Conservation (phyloP, 2,888 invertebrate genomes). For the Siphlonurus alternatus region DNA sequence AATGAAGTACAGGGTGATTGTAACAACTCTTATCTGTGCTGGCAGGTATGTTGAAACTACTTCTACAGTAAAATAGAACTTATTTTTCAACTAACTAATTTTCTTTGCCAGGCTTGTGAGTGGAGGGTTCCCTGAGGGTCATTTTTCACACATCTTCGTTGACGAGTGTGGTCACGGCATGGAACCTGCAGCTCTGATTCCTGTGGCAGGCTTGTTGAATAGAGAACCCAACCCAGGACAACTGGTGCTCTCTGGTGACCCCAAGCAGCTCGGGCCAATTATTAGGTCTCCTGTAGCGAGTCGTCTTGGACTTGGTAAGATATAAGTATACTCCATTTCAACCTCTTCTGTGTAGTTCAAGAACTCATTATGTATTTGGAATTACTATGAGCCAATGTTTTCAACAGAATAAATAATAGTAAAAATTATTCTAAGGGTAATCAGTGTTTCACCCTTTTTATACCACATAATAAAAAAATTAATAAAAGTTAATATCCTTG, state of each 20-base stretch:
- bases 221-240: background rate
- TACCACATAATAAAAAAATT: too few relatives aligned
- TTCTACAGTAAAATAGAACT: too few relatives aligned
- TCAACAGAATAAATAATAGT: too few relatives aligned
- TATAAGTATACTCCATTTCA: background rate
- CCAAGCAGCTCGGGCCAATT: slow-evolving; percentile 51
- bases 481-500: too few relatives aligned
- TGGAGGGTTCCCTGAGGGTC: slow-evolving; percentile 17
- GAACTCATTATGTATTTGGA: background rate
- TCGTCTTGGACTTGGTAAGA: slow-evolving; percentile 26
- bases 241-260: slow-evolving; percentile 51
- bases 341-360: background rate
- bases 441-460: too few relatives aligned
- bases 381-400: background rate
- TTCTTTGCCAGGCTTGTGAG: slow-evolving; percentile 4
- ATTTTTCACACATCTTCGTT: slow-evolving; percentile 51
- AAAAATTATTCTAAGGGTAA: too few relatives aligned
- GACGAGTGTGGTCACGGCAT: slow-evolving; percentile 61
- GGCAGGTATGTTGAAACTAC: slow-evolving; percentile 26
- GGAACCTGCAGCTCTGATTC: slow-evolving; percentile 49
- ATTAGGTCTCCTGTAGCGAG: slow-evolving; percentile 26
- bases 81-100: too few relatives aligned
- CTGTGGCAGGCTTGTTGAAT: slow-evolving; percentile 27
- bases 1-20: slow-evolving; percentile 37
- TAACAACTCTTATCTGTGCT: slow-evolving; percentile 42